Evolutionary conservation across 2,113 vertebrate genomes (phyloP), one percentile per base, ranked within the genome.

Genomic region (Vanacampus margaritifer): DNA sequence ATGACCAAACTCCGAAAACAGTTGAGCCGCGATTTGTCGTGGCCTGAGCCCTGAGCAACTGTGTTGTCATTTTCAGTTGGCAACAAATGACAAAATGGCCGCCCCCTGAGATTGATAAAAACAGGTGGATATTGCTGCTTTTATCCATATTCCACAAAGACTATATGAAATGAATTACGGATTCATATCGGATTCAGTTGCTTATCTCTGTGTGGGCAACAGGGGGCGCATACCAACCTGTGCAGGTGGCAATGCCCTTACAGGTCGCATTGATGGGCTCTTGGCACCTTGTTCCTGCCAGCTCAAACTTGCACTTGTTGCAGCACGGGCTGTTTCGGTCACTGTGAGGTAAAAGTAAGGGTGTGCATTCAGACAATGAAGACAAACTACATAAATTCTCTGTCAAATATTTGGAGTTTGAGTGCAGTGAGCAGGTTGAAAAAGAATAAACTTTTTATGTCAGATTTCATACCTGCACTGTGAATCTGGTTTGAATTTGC

Each of bases 271-370:
- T 96, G 72, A 99, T 99, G 65, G 94, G 90, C 88, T 99, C 97
- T 75, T 99, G 97, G 84, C 97, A 99, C 79, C 90, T 92, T 86
- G 88, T 95, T 67, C 91, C 92, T 36, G 90, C 92, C 0, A 79
- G 87, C 84, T 98, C 90, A 72, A 93, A 99, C 73, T 58, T 91
- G 88, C 97, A 99, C 7, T 90, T 82, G 73, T 82, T 94, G 76
- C 97, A 99, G 87, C 97, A 99, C 0, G 95, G 95, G 69, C 95
- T 98, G 91, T 99, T 99, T 78, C 94, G 90, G 72, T 99, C 97
- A 71, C 97, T 99, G 86, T n/a, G 26, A 43, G 62, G 48, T 68
- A 63, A 75, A 65, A 19, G 74, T 35, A 66, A 6, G 32, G 17
- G 32, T 43, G 13, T 41, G 5, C 36, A 65, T n/a, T 51, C 9